Evolutionary conservation across 2,797 vertebrate genomes (phyloP).

Genomic region (Trachops cirrhosus): DNA sequence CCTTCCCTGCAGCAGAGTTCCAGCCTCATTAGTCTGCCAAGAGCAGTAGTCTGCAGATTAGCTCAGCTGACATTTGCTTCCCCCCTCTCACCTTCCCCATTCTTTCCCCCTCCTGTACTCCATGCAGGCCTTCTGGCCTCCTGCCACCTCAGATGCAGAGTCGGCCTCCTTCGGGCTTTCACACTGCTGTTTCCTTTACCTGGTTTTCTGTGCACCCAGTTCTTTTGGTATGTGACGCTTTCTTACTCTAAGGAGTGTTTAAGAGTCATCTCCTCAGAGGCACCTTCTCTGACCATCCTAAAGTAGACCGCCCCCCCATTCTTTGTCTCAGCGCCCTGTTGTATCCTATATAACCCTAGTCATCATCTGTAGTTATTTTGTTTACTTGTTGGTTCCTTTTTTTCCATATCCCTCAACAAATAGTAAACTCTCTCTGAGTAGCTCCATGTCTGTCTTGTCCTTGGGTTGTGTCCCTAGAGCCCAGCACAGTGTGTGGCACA

Average conservation of each 20-base stretch:
- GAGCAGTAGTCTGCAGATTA: background rate
- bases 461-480: background rate
- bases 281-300: background rate
- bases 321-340: background rate
- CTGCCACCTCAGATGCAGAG: background rate
- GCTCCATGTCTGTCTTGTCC: background rate
- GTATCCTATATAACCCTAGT: background rate
- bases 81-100: background rate
- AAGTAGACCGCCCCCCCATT: background rate
- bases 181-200: background rate
- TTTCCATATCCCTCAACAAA: background rate
- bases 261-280: background rate
- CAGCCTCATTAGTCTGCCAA: background rate
- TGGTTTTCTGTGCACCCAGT: background rate
- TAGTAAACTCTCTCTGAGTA: background rate
- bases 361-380: background rate
- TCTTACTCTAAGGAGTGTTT: background rate
- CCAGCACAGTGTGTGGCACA: background rate
- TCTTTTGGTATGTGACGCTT: background rate
- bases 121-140: background rate
- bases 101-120: background rate
- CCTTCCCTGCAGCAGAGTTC: background rate
- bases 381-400: slow-evolving; percentile 8
- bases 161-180: background rate
- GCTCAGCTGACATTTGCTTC: background rate